Conservation (phyloP, 2,113 vertebrate genomes). For the Serinus canaria region DNA sequence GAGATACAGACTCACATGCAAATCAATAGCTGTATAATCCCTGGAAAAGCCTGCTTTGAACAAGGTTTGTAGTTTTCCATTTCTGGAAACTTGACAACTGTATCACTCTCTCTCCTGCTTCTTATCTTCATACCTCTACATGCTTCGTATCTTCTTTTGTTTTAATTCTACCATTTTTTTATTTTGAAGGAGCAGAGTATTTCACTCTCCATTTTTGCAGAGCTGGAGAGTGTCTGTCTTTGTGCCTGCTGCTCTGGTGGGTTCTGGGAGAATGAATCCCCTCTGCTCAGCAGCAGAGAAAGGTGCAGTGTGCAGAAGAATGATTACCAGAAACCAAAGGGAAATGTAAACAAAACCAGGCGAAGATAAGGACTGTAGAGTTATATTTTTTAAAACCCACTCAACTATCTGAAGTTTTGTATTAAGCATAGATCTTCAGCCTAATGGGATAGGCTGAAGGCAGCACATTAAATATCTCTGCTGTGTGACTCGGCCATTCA, state of each 20-base stretch:
- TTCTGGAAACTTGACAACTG: neutral
- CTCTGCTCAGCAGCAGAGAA: neutral
- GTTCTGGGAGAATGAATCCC: neutral
- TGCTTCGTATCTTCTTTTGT: neutral
- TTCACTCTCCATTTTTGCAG: neutral
- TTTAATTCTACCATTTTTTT: neutral
- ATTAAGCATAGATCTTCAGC: neutral
- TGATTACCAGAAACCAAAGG: neutral
- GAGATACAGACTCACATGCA: fast-evolving
- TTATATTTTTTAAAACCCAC: neutral
- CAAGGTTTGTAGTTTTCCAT: neutral
- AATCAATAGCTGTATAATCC: fast-evolving
- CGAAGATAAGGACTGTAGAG: neutral
- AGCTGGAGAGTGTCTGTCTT: neutral
- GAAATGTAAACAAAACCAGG: neutral
- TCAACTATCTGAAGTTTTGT: neutral
- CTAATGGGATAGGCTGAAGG: neutral
- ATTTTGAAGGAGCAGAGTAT: neutral
- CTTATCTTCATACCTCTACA: neutral
- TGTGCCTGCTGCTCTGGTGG: neutral
- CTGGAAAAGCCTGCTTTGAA: neutral
- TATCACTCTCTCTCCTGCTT: neutral
- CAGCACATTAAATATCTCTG: neutral
- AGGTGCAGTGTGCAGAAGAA: neutral
- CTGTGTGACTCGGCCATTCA: neutral